These are phyloP conservation scores for Philereme vetulata DNA, from an alignment of 2,888 invertebrate genomes.

Conservation along the genomic window DNA sequence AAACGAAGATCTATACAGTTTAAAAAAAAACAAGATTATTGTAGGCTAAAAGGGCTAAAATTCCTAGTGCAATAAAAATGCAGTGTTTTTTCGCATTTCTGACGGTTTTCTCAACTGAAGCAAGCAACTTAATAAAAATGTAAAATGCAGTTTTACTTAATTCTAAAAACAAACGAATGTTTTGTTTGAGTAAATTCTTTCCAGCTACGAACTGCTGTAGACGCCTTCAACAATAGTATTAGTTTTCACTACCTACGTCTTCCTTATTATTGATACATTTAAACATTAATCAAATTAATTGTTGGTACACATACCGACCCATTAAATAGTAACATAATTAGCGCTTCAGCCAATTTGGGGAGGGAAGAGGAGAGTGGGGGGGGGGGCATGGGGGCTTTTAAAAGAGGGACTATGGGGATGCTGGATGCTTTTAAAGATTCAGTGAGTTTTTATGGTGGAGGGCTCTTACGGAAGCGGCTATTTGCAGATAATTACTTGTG, in stretches of 20 bases:
- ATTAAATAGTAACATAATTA: conserved; percentile 64
- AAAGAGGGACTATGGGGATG: conserved; percentile 24
- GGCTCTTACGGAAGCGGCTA: conserved; percentile 11
- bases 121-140: too few species aligned
- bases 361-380: conserved; percentile 19
- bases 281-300: conserved; percentile 42
- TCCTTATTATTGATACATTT: background rate
- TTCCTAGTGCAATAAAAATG: too few species aligned
- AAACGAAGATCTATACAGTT: too few species aligned
- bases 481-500: conserved; percentile 13
- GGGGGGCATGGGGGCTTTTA: conserved; percentile 31
- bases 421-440: conserved; percentile 28
- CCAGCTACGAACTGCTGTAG: background rate
- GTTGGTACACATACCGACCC: conserved; percentile 59
- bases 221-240: background rate
- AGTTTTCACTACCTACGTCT: background rate
- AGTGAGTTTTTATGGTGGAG: conserved; percentile 29
- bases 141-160: too few species aligned
- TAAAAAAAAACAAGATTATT: too few species aligned
- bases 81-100: too few species aligned
- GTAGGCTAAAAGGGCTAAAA: too few species aligned
- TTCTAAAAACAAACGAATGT: too few species aligned
- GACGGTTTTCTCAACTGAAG: too few species aligned
- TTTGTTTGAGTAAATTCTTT: background rate
- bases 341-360: conserved; percentile 48